Base-by-base conservation (phyloP, 2,797 vertebrate species). In the Nyctibius grandis region DNA sequence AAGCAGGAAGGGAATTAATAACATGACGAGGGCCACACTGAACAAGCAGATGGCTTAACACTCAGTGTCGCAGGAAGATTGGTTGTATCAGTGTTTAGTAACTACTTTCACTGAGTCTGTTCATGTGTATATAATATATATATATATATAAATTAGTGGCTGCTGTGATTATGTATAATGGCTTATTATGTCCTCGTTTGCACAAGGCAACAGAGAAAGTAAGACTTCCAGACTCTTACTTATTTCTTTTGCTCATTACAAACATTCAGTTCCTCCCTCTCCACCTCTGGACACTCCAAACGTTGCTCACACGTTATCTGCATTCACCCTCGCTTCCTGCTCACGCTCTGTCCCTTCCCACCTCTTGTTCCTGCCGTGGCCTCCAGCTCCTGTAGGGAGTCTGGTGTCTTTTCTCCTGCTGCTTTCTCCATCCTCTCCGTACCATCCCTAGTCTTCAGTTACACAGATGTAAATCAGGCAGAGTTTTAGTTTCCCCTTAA, bases 1-100 rank as follows among this genome's bases (percentile, higher is more conserved):
- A 91, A 70, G 89, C 79, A 53, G 42, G 77, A 95, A 92, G 69
- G 63, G 87, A 94, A 51, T 85, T 92, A 86, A 88, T 60, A 69
- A 17, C 28, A 6, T 76, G 72, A 79, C 2, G 9, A 44, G 12
- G 36, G 59, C 53, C 33, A 7, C 9, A 29, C 42, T 84, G 77
- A 78, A 56, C 42, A 79, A 48, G 31, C 1, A 3, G 50, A 34
- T 3, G 4, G 22, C 47, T 93, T 84, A 56, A 65, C 42, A 38
- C 28, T 29, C 5, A 5, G 25, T 72, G 22, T 69, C 4, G 1
- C 83, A 51, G 50, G 29, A 28, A 70, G 75, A 51, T 50, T 1
- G 9, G 16, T 59, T 80, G 31, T 63, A 13, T 67, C 19, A 23
- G 12, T 82, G 45, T 74, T 77, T 17, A 64, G 61, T 65, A 83